Conservation (phyloP, 2,888 invertebrate species). For the Hypomecis atomaria region DNA sequence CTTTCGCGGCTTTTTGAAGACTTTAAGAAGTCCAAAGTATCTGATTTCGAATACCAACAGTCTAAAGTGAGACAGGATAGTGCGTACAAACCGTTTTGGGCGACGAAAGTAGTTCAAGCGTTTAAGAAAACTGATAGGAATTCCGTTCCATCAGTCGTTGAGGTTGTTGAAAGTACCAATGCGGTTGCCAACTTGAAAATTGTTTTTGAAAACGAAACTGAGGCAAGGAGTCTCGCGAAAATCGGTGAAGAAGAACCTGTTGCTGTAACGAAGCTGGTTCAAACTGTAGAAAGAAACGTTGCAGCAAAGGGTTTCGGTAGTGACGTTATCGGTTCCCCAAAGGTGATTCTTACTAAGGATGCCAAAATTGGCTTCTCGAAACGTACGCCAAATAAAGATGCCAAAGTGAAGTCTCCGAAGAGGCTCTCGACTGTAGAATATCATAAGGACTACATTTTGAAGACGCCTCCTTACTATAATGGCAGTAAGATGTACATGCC, state of each 20-base stretch:
- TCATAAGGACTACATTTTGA: constrained; percentile 59
- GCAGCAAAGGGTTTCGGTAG: constrained; percentile 19
- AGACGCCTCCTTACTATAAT: constrained; percentile 59
- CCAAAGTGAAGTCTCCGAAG: constrained; percentile 41
- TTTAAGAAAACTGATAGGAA: constrained; percentile 41
- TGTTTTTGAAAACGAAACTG: constrained; percentile 37
- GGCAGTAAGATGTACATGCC: constrained; percentile 76
- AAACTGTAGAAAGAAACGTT: constrained; percentile 34
- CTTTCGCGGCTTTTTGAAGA: constrained; percentile 63
- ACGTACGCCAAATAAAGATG: constrained; percentile 37
- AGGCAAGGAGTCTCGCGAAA: background rate
- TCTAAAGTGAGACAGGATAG: constrained; percentile 64
- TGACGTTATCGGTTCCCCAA: constrained; percentile 9
- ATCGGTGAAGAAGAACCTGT: constrained; percentile 21
- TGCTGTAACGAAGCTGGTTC: constrained; percentile 32
- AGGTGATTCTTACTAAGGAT: constrained; percentile 11
- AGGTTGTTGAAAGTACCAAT: constrained; percentile 5
- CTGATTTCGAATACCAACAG: constrained; percentile 68
- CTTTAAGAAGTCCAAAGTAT: constrained; percentile 66
- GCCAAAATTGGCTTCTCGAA: constrained; percentile 5
- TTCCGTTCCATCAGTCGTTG: constrained; percentile 24
- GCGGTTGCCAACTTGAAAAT: constrained; percentile 5
- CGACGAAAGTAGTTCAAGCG: constrained; percentile 57
- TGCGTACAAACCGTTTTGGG: constrained; percentile 73
- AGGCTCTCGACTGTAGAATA: constrained; percentile 56